A percentile compares a stretch with the other conserved stretches of the same genome.
These are phyloP conservation scores for Knipowitschia caucasica DNA, from an alignment of 2,797 vertebrate genomes.

Conservation along the genomic window DNA sequence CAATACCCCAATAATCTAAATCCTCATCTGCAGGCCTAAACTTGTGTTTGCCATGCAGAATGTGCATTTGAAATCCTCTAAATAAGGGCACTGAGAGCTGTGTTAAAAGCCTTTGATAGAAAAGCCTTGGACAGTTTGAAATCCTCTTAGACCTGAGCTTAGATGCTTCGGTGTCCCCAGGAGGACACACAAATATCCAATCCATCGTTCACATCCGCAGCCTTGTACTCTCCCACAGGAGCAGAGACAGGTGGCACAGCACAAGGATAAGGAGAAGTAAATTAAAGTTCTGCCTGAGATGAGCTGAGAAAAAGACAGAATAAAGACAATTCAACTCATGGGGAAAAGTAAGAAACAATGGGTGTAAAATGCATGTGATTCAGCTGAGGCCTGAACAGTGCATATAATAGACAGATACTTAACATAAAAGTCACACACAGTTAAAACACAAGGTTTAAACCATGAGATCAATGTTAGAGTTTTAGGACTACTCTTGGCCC, in stretches of 20 bases:
- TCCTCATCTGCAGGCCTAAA: neutral
- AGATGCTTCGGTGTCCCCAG: slow-evolving; percentile 63
- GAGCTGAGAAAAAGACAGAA: neutral
- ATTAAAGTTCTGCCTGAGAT: neutral
- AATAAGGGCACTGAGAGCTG: slow-evolving; percentile 64
- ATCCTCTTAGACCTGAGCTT: slow-evolving; percentile 75
- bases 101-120: slow-evolving; percentile 67
- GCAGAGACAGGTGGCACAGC: slow-evolving; percentile 25
- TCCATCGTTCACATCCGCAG: slow-evolving; percentile 40
- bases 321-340: neutral
- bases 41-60: neutral
- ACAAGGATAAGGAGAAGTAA: slow-evolving; percentile 11
- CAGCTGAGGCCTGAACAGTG: neutral
- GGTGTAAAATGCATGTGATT: neutral
- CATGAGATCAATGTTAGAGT: neutral
- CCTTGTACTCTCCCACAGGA: neutral
- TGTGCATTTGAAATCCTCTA: slow-evolving; percentile 11
- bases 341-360: neutral
- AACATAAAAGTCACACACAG: neutral
- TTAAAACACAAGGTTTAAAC: neutral
- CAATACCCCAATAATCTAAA: neutral
- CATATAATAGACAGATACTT: neutral
- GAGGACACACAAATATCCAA: slow-evolving; percentile 50
- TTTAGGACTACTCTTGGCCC: slow-evolving; percentile 24
- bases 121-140: slow-evolving; percentile 65